phyloP scores from a whole-genome alignment of 2,113 vertebrate species.

The Sinocyclocheilus rhinocerous region DNA sequence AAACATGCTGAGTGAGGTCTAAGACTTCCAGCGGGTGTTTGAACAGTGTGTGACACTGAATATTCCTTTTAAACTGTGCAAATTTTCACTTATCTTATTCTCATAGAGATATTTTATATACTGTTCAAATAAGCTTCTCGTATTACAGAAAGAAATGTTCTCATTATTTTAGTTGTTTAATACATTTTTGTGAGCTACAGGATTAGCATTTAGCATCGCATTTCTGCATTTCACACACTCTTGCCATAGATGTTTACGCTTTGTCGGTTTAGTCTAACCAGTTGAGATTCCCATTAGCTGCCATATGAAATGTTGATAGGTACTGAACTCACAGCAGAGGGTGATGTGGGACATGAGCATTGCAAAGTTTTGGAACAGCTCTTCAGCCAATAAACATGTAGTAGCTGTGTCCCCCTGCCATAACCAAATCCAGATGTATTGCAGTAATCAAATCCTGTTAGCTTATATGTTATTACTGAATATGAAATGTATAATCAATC shows the following conservation, averaged over 20 bases:
- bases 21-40: conserved; percentile 16
- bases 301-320: not conserved
- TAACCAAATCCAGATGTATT: conserved; percentile 75
- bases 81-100: conserved; percentile 28
- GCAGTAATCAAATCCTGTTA: conserved; percentile 77
- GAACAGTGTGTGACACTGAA: conserved; percentile 42
- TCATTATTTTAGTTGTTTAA: conserved; percentile 5
- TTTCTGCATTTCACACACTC: not conserved
- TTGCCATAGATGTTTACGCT: not conserved
- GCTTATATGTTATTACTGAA: conserved; percentile 68
- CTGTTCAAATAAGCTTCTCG: conserved; percentile 35
- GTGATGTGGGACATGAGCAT: not conserved
- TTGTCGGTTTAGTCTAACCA: not conserved
- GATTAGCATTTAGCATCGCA: not conserved
- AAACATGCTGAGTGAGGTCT: conserved; percentile 9
- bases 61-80: conserved; percentile 39
- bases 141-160: conserved; percentile 21
- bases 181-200: conserved; percentile 30
- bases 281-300: not conserved
- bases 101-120: conserved; percentile 55
- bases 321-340: conserved; percentile 35
- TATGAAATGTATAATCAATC: conserved; percentile 72
- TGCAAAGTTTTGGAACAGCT: not conserved
- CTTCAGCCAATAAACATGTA: conserved; percentile 60
- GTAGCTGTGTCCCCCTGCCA: conserved; percentile 66